phyloP scores from a whole-genome alignment of 2,888 invertebrate genomes.

The Branchellion lobata region DNA sequence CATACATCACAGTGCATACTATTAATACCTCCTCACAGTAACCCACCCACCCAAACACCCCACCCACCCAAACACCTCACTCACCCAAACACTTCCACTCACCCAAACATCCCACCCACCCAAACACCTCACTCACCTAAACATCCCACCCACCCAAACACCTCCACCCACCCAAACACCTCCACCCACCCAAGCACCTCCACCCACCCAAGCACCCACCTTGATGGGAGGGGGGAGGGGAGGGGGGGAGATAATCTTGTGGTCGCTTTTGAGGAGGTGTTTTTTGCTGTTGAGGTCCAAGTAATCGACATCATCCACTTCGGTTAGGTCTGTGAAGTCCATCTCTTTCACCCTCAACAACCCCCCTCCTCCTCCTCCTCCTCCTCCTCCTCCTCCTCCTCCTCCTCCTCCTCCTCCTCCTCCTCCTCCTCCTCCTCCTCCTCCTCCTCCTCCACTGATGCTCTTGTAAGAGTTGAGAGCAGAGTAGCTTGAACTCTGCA shows the following conservation, averaged over 20 bases:
- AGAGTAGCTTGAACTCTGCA: not conserved
- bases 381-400: not conserved
- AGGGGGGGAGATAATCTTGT: conserved; percentile 1
- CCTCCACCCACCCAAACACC: too few species aligned
- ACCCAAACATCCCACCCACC: too few species aligned
- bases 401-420: not conserved
- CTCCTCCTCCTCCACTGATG: not conserved
- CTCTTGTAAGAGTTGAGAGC: not conserved
- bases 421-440: not conserved
- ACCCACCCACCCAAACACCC: too few species aligned
- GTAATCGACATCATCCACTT: conserved; percentile 76
- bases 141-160: too few species aligned
- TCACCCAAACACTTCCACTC: too few species aligned
- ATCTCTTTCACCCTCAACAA: conserved; percentile 76
- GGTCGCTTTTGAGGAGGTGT: not conserved
- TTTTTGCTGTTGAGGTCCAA: conserved; percentile 17
- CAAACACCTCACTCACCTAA: too few species aligned
- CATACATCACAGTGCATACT: too few species aligned
- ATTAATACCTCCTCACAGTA: too few species aligned
- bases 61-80: too few species aligned
- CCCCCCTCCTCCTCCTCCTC: conserved; percentile 45
- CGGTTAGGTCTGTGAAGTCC: conserved; percentile 89
- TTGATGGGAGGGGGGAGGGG: conserved; percentile 3
- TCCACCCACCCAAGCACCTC: too few species aligned
- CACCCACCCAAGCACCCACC: too few species aligned